These are phyloP conservation scores for Clarias pachynema DNA, from an alignment of 2,797 vertebrate species.

Conservation along the genomic window DNA sequence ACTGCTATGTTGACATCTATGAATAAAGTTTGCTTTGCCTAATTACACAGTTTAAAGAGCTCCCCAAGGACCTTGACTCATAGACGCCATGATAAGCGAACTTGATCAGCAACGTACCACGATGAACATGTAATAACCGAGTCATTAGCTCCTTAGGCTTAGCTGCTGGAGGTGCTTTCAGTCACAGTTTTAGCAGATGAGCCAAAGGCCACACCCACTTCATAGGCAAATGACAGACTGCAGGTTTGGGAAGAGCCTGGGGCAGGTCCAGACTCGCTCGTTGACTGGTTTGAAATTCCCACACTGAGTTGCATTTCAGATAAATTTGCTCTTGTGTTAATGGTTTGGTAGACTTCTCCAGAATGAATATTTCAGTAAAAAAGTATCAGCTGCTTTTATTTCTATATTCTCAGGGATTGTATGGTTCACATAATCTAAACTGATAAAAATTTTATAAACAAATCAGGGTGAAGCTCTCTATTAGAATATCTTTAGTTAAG, in stretches of 20 bases:
- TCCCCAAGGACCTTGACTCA: constrained; percentile 17
- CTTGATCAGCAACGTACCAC: constrained; percentile 33
- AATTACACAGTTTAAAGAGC: constrained; percentile 45
- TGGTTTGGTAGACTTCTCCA: not conserved
- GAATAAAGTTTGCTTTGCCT: constrained; percentile 53
- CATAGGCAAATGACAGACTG: constrained; percentile 59
- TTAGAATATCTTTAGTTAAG: not conserved
- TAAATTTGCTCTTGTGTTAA: not conserved
- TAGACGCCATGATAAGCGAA: constrained; percentile 42
- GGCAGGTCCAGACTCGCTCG: constrained; percentile 68
- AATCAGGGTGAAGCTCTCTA: not conserved
- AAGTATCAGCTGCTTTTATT: not conserved
- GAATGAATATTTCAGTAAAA: not conserved
- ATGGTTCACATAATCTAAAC: not conserved
- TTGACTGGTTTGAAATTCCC: constrained; percentile 50
- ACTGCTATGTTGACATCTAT: constrained; percentile 4
- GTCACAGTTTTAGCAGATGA: constrained; percentile 41
- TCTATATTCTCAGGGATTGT: not conserved
- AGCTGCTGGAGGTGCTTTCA: constrained; percentile 20
- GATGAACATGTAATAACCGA: constrained; percentile 18
- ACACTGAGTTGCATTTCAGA: not conserved
- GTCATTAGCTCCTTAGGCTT: constrained; percentile 23
- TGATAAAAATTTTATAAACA: not conserved
- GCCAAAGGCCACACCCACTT: constrained; percentile 61
- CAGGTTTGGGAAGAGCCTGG: constrained; percentile 54